Percentiles rank a stretch among this genome's conserved stretches.
These are phyloP conservation scores for Entomyzon cyanotis DNA, from an alignment of 2,113 vertebrate genomes.

Conservation along the genomic window DNA sequence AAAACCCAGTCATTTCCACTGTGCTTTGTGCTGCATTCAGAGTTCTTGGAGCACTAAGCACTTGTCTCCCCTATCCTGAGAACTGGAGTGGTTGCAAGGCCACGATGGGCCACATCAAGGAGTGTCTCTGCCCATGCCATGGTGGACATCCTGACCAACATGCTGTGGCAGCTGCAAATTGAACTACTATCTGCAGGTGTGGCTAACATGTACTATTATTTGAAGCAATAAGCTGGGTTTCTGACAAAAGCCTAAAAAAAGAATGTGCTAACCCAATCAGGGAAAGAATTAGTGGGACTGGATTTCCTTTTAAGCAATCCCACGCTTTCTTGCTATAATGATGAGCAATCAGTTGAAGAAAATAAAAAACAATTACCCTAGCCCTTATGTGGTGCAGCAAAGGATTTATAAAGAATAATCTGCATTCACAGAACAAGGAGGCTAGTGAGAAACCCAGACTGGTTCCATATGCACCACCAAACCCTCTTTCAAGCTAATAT, in stretches of 20 bases:
- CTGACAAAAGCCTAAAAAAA: neutral
- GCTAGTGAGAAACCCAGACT: neutral
- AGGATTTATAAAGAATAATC: neutral
- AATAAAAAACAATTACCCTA: neutral
- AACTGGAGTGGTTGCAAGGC: rapidly evolving
- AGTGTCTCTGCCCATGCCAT: neutral
- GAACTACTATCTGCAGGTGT: neutral
- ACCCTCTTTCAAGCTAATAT: neutral
- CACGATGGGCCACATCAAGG: rapidly evolving
- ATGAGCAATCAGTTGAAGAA: neutral
- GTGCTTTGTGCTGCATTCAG: neutral
- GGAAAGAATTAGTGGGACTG: neutral
- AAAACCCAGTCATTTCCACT: neutral
- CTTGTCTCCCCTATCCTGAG: neutral
- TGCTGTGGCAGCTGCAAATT: neutral
- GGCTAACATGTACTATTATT: neutral
- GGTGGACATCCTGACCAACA: neutral
- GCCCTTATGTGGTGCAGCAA: neutral
- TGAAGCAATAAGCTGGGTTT: too few relatives aligned
- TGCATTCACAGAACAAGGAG: neutral
- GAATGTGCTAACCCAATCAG: neutral
- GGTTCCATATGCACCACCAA: neutral
- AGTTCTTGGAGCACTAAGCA: neutral
- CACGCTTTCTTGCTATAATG: neutral
- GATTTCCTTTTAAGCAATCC: neutral